Evolutionary conservation across 2,797 vertebrate species (phyloP).

Genomic region (Anisognathus igniventris): DNA sequence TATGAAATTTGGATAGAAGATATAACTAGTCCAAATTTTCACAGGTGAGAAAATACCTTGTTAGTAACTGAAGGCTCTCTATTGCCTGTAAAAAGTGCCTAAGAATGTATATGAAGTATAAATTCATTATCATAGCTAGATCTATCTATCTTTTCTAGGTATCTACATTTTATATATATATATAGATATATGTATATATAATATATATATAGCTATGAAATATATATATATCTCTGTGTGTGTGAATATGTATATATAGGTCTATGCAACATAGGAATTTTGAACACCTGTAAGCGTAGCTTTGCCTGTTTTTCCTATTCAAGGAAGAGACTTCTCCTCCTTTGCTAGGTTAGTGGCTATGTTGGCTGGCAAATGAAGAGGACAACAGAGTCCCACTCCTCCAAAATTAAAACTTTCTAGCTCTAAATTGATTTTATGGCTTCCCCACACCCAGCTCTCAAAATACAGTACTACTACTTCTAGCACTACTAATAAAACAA

Average conservation of each 20-base stretch:
- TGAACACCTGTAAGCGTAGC: background rate
- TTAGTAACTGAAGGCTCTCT: background rate
- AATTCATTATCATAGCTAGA: background rate
- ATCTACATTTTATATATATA: background rate
- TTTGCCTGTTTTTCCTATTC: background rate
- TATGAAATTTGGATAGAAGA: background rate
- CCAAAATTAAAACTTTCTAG: background rate
- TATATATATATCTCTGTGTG: fast-evolving
- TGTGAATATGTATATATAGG: background rate
- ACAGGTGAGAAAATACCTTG: background rate
- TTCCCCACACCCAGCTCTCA: fast-evolving
- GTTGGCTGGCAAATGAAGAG: background rate
- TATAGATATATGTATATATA: too few relatives aligned
- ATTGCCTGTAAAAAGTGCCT: background rate
- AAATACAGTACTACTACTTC: background rate
- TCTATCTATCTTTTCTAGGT: background rate
- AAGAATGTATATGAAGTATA: background rate
- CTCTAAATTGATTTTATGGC: background rate
- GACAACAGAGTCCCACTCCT: background rate
- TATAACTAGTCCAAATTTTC: background rate
- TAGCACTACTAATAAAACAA: background rate
- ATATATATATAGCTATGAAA: background rate
- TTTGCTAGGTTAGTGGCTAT: background rate
- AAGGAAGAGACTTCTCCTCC: background rate
- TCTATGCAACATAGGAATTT: background rate